These are phyloP conservation scores for Antheraea yamamai DNA, from an alignment of 2,888 invertebrate species.

Conservation along the genomic window DNA sequence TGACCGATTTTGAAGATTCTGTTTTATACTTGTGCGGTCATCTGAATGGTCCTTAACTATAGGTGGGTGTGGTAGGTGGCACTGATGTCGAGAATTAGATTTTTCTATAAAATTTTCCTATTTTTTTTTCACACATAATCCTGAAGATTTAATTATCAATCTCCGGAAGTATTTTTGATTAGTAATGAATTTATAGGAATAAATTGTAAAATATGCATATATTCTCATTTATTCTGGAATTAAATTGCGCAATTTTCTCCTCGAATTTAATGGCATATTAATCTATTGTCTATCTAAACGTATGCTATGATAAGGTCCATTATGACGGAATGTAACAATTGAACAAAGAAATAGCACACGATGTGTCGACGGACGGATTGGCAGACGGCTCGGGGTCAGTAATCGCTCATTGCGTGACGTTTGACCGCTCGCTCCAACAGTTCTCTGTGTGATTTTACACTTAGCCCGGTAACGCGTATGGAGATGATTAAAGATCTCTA, in stretches of 20 bases:
- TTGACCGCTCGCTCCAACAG: constrained; percentile 20
- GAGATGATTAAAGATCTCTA: background rate
- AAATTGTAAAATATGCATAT: background rate
- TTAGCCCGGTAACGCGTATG: background rate
- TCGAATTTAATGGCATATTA: background rate
- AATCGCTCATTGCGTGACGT: constrained; percentile 43
- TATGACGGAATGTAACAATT: constrained; percentile 2
- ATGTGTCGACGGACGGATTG: background rate
- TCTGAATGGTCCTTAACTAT: too few species aligned
- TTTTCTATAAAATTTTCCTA: too few species aligned
- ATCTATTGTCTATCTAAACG: background rate
- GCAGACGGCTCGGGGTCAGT: constrained; percentile 39
- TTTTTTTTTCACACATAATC: too few species aligned
- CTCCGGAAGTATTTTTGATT: background rate
- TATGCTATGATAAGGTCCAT: background rate
- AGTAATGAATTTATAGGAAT: background rate
- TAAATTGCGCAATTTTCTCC: background rate
- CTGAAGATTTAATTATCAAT: too few species aligned
- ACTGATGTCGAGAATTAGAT: too few species aligned
- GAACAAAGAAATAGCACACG: constrained; percentile 1
- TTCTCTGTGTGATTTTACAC: background rate
- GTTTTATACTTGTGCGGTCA: too few species aligned
- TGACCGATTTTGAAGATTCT: too few species aligned
- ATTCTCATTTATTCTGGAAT: background rate
- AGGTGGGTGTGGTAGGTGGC: too few species aligned